These are phyloP conservation scores for Danio tinwini DNA, from an alignment of 2,797 vertebrate genomes.

Conservation along the genomic window DNA sequence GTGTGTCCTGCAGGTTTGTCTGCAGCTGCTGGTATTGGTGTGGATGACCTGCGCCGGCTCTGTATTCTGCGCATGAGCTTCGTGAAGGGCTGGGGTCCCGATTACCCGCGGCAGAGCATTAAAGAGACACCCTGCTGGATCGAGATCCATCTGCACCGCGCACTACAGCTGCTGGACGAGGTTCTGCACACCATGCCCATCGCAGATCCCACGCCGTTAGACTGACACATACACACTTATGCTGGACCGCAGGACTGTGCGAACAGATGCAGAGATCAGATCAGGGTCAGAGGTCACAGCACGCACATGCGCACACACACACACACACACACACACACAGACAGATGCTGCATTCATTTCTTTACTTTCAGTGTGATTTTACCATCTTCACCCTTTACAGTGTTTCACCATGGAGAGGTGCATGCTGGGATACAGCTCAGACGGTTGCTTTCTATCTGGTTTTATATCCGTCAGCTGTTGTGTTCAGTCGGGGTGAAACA, in stretches of 20 bases:
- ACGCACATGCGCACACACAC: too few relatives aligned
- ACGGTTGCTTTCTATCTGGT: background rate
- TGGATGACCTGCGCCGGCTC: slow-evolving; percentile 93
- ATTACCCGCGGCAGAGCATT: slow-evolving; percentile 96
- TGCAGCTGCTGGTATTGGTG: slow-evolving; percentile 92
- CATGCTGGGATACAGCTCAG: slow-evolving; percentile 7
- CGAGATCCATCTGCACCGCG: slow-evolving; percentile 94
- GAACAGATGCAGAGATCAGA: background rate
- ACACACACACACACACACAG: too few relatives aligned
- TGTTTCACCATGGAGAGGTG: background rate
- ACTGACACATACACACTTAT: slow-evolving; percentile 76
- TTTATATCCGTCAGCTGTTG: background rate
- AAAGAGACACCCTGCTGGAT: slow-evolving; percentile 98
- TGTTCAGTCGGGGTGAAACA: background rate
- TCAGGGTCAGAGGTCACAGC: background rate
- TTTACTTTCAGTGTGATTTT: background rate
- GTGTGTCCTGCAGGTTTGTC: slow-evolving; percentile 89
- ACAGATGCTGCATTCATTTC: background rate
- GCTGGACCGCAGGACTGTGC: slow-evolving; percentile 36
- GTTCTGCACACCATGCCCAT: slow-evolving; percentile 99
- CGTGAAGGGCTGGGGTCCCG: slow-evolving; percentile 96
- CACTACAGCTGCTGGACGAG: slow-evolving; percentile 94
- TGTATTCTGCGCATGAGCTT: slow-evolving; percentile 98
- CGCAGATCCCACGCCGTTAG: slow-evolving; percentile 92
- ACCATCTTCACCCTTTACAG: too few relatives aligned